These are phyloP conservation scores for Chrysoperla carnea DNA, from an alignment of 1,140 invertebrate genomes.

Conservation along the genomic window DNA sequence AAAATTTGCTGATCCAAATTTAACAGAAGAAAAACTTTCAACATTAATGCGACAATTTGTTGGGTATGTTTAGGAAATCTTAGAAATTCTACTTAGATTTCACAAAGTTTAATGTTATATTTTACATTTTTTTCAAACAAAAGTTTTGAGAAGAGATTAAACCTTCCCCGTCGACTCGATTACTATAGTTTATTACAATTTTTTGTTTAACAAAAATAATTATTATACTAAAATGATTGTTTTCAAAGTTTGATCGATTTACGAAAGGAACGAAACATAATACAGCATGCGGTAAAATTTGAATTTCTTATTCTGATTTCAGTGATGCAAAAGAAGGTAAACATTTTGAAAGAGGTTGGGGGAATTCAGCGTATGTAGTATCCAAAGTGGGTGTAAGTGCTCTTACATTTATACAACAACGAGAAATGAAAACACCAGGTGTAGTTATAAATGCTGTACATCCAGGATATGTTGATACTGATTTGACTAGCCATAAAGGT, in stretches of 20 bases:
- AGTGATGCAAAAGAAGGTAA: constrained; percentile 30
- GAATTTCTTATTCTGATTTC: constrained; percentile 21
- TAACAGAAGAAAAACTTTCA: constrained; percentile 36
- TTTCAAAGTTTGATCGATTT: no score
- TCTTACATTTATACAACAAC: constrained; percentile 43
- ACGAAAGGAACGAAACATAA: no score
- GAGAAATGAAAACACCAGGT: constrained; percentile 32
- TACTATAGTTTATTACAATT: constrained; percentile 2
- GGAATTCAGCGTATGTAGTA: constrained; percentile 36
- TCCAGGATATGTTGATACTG: constrained; percentile 52
- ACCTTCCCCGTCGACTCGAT: constrained; percentile 1
- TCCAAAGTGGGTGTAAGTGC: constrained; percentile 56
- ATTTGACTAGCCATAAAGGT: constrained; percentile 53
- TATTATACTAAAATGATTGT: no score
- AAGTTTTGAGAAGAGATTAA: constrained; percentile 5
- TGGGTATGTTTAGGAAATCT: constrained; percentile 26
- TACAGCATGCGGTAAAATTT: constrained; percentile 26
- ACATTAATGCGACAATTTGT: constrained; percentile 47
- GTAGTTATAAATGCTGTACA: constrained; percentile 47
- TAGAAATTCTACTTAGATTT: constrained; percentile 42
- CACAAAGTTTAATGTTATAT: constrained; percentile 11
- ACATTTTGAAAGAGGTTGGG: constrained; percentile 35
- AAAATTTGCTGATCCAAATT: constrained; percentile 27
- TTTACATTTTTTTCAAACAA: neutral
- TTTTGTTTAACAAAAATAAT: no score